Percentiles rank a stretch among this genome's conserved stretches.
phyloP scores from a whole-genome alignment of 2,888 invertebrate species.

The Ischnura elegans region DNA sequence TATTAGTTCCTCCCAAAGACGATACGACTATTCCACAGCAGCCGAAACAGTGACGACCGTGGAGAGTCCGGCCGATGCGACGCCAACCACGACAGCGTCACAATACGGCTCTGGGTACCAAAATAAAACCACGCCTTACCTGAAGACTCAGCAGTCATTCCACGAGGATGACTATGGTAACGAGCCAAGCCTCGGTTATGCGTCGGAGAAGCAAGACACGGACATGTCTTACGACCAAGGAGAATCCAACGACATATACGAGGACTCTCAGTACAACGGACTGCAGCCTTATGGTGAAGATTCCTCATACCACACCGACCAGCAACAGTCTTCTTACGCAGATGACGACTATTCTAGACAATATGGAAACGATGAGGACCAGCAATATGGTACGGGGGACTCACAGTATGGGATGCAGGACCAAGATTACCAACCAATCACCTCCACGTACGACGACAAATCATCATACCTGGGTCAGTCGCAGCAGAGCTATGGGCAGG shows the following conservation, averaged over 20 bases:
- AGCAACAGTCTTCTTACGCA: conserved; percentile 13
- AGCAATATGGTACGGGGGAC: conserved; percentile 3
- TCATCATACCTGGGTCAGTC: conserved; percentile 6
- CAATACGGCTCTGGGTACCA: conserved; percentile 29
- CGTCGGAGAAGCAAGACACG: conserved; percentile 3
- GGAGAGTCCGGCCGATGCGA: conserved; percentile 46
- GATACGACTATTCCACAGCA: conserved; percentile 45
- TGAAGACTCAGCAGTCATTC: conserved; percentile 28
- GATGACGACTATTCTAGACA: conserved; percentile 62
- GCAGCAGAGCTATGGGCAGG: neutral
- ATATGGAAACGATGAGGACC: conserved; percentile 38
- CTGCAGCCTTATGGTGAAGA: conserved; percentile 68
- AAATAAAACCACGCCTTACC: conserved; percentile 36
- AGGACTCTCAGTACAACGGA: conserved; percentile 68
- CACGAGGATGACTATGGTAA: conserved; percentile 46
- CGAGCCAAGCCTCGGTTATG: neutral
- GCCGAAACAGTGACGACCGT: conserved; percentile 29
- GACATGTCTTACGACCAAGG: conserved; percentile 46
- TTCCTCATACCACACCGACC: conserved; percentile 71
- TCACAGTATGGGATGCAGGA: conserved; percentile 30
- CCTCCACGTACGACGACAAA: conserved; percentile 30
- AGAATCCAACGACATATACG: conserved; percentile 70
- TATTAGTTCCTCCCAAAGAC: conserved; percentile 75
- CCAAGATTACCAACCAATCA: conserved; percentile 31
- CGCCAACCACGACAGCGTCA: conserved; percentile 36